Evolutionary conservation across 2,113 vertebrate species (phyloP), one percentile per base, ranked within the genome.

Genomic region (Larimichthys polyactis): DNA sequence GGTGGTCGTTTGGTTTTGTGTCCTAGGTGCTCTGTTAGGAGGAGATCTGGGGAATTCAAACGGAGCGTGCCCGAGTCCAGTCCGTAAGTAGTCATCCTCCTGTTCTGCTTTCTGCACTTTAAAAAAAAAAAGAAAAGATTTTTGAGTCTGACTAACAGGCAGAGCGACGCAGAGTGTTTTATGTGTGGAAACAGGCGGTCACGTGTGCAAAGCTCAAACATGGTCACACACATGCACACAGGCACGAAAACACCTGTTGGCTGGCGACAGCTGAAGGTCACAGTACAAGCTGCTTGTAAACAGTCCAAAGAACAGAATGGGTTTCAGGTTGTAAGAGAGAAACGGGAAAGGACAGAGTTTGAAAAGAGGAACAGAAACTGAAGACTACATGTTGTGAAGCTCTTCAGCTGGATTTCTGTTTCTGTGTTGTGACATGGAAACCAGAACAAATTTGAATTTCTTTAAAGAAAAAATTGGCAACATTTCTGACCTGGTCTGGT

Each of bases 1-100:
- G 27, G 48, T 4, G 1, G 0, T 4, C 8, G 4, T 78, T 11
- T 66, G n/a, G 65, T 65, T 29, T 75, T 14, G 6, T 62, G 5
- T 71, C 1, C 0, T 72, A 99, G 98, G 97, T 75, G 97, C 97
- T 4, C 95, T 99, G 94, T 90, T 99, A 0, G 97, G 97, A 1
- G 97, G 98, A 81, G 98, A 99, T 82, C 88, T 99, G 85, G 97
- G 94, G 89, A 98, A 94, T 90, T 97, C 97, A 0, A 99, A 99
- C 0, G 97, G 98, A 91, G 97, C 95, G 54, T 99, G 97, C 68
- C 97, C 97, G 0, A 99, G 98, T 89, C 98, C 98, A 4, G 97
- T 99, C 20, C 96, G 97, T 99, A 88, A 99, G 98, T 97, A 16
- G 12, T 15, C 36, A 2, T 11, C 4, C 19, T 29, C n/a, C n/a